phyloP scores from a whole-genome alignment of 2,797 vertebrate species.

The Distichodus sexfasciatus region DNA sequence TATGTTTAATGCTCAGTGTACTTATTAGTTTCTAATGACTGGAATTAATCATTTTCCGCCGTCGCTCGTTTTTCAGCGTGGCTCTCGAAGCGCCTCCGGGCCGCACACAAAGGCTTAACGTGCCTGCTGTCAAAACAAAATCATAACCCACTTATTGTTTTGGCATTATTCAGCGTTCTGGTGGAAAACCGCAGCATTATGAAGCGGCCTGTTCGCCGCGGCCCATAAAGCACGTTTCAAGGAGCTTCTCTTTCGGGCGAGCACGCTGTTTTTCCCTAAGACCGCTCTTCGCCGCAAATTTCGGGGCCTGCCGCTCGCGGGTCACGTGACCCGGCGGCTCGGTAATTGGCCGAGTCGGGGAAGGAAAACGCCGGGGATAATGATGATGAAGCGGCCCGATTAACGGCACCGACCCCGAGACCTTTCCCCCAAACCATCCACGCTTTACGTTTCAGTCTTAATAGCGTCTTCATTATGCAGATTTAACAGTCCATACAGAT shows the following conservation, averaged over 20 bases:
- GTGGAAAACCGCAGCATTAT: slow-evolving; percentile 37
- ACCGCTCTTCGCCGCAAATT: not conserved
- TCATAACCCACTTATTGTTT: slow-evolving; percentile 21
- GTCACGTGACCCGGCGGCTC: slow-evolving; percentile 15
- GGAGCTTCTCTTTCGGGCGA: not conserved
- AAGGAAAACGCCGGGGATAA: too few species aligned
- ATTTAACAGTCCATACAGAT: too few species aligned
- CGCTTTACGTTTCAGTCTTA: not conserved
- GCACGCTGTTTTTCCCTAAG: slow-evolving; percentile 34
- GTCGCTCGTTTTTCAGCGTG: not conserved
- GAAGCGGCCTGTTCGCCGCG: slow-evolving; percentile 27
- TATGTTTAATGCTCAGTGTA: too few species aligned
- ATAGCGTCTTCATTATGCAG: too few species aligned
- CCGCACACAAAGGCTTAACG: slow-evolving; percentile 4
- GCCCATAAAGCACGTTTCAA: slow-evolving; percentile 16
- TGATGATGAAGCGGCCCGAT: slow-evolving; percentile 39
- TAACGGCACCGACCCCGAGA: not conserved
- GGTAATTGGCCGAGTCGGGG: too few species aligned
- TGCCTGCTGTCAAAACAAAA: slow-evolving; percentile 14
- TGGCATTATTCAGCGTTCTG: slow-evolving; percentile 26
- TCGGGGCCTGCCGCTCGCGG: not conserved
- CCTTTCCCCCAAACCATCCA: not conserved
- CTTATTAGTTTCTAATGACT: slow-evolving; percentile 12
- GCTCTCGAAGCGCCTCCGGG: not conserved
- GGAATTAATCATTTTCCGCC: slow-evolving; percentile 26